Conservation (phyloP, 2,888 invertebrate genomes). For the Pristionchus arcanus region DNA sequence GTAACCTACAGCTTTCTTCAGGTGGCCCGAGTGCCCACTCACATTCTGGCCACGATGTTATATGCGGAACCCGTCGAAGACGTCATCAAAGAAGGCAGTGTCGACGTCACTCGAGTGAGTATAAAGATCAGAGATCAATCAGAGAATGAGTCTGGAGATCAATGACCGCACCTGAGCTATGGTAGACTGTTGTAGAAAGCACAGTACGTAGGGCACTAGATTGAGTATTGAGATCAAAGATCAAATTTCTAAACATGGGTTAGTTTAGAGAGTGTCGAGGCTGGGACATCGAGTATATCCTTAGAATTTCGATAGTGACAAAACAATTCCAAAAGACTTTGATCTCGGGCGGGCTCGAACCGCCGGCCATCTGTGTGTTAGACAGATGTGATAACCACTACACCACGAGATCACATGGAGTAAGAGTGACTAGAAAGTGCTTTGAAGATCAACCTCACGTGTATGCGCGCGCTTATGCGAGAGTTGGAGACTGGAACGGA, state of each 20-base stretch:
- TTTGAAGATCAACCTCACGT: constrained; percentile 22
- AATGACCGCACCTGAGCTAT: too few species aligned
- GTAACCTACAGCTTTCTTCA: not conserved
- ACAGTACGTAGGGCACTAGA: too few species aligned
- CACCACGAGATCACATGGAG: constrained; percentile 63
- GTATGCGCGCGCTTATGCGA: not conserved
- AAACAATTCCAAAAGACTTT: constrained; percentile 53
- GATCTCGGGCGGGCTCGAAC: constrained; percentile 71
- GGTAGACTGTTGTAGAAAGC: too few species aligned
- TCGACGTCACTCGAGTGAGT: constrained; percentile 49
- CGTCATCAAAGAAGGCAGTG: constrained; percentile 8
- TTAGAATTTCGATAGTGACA: not conserved
- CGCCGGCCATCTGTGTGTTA: constrained; percentile 73
- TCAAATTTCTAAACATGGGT: too few species aligned
- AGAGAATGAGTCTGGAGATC: too few species aligned
- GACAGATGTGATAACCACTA: constrained; percentile 72
- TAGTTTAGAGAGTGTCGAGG: too few species aligned
- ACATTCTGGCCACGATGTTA: constrained; percentile 9
- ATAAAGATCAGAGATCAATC: too few species aligned
- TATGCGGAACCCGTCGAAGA: not conserved
- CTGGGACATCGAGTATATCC: too few species aligned
- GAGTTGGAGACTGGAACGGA: not conserved
- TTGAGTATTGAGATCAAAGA: too few species aligned
- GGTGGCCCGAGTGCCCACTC: constrained; percentile 28
- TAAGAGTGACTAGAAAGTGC: too few species aligned